Evolutionary conservation across 1,140 invertebrate species (phyloP).

Genomic region (Lysiphlebus fabarum): DNA sequence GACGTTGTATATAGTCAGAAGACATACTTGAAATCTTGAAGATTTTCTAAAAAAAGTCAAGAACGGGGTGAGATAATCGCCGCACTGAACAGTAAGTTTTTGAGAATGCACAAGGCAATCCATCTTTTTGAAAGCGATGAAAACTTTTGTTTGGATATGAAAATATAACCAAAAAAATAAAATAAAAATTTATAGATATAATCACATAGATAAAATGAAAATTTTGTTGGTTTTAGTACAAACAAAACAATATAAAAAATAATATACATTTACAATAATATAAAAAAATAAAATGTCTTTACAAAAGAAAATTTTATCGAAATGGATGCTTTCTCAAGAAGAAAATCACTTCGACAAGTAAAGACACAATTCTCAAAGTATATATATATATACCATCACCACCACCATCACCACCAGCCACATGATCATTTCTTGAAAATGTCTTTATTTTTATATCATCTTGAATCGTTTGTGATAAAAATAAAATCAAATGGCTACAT

Average conservation of each 20-base stretch:
- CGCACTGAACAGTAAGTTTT: slow-evolving; percentile 27
- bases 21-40: slow-evolving; percentile 9
- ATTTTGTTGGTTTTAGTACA: neutral
- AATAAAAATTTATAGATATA: neutral
- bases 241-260: neutral
- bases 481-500: too few species aligned
- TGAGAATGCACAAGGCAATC: neutral
- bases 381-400: too few species aligned
- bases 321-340: slow-evolving; percentile 19
- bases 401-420: too few species aligned
- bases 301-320: slow-evolving; percentile 15
- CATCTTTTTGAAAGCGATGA: slow-evolving; percentile 13
- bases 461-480: too few species aligned
- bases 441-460: too few species aligned
- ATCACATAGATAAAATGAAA: neutral
- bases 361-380: too few species aligned
- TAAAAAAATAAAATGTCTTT: slow-evolving; percentile 19
- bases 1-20: neutral
- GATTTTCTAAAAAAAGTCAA: neutral
- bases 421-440: too few species aligned
- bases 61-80: slow-evolving; percentile 28
- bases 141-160: too few species aligned
- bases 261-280: too few species aligned
- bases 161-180: neutral
- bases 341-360: slow-evolving; percentile 23